A percentile compares a stretch with the other conserved stretches of the same genome.
phyloP scores from a whole-genome alignment of 2,888 invertebrate genomes.

The Macropis europaea region DNA sequence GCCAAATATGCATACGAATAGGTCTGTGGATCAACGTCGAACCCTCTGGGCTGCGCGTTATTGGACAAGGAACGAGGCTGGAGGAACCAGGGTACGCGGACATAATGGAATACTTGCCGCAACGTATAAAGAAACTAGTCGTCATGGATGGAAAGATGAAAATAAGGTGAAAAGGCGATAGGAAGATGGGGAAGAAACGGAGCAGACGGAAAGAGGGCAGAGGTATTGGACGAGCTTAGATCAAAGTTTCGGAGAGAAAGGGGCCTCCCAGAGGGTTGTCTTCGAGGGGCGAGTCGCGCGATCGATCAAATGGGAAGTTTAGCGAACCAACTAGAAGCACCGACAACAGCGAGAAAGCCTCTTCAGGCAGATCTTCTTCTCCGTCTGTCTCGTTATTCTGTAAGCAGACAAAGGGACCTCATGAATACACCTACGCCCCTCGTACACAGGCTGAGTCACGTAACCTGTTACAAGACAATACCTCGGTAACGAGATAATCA shows the following conservation, averaged over 20 bases:
- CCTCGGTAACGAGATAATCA: too few species aligned
- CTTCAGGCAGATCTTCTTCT: constrained; percentile 85
- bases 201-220: not conserved
- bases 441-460: too few species aligned
- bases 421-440: not conserved
- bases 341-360: constrained; percentile 89
- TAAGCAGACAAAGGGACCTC: constrained; percentile 55
- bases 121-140: not conserved
- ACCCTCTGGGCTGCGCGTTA: not conserved
- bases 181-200: not conserved
- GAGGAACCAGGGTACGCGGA: too few species aligned
- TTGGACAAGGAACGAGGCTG: not conserved
- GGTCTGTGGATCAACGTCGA: not conserved
- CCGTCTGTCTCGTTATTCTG: constrained; percentile 81
- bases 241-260: constrained; percentile 47
- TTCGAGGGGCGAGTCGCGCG: constrained; percentile 63
- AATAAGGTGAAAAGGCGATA: not conserved
- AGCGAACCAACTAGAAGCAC: constrained; percentile 88
- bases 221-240: constrained; percentile 33
- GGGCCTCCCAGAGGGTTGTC: constrained; percentile 41
- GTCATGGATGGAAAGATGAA: not conserved
- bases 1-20: too few species aligned
- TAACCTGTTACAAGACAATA: too few species aligned
- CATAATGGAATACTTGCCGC: not conserved
- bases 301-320: constrained; percentile 67